Base-by-base conservation (phyloP, 2,888 invertebrate species). In the Osmoderma eremita region DNA sequence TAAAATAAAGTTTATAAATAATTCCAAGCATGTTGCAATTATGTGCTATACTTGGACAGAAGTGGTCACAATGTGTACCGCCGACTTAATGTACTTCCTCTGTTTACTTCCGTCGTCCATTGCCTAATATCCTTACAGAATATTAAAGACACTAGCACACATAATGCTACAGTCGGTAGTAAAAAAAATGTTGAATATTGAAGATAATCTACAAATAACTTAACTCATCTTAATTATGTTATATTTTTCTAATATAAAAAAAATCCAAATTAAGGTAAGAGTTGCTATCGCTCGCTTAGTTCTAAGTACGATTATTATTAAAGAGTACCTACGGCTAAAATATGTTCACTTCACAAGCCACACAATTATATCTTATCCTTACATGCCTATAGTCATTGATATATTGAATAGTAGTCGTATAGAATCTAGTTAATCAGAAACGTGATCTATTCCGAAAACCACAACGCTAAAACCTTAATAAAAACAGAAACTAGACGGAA, bases 151-250 rank as follows among this genome's bases (percentile, higher is more conserved):
- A 30, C 10, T 30, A 6, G 10, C 10, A 30, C 30, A 30, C 30
- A 10, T 30, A 2, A 30, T 6, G 50, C 50, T 10, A 4, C 24
- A 13, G 30, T 17, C 4, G 3, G 24, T 51, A 30, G 30, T 22
- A 50, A 22, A 50, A 13, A 30, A 50, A 22, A 50, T 51, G 30
- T 51, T 15, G 13, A 50, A 2, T 50, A 50, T 22, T 50, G 22
- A 22, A 13, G 36, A 8, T 24, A 51, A 51, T 51, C 50, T 15
- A 51, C 50, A 51, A 51, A 51, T 15, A 51, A 50, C 50, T n/a
- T 50, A 24, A 3, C 3, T 20, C 30, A 51, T 15, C 13, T 51
- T n/a, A 51, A 15, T 22, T 24, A 0, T 20, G 30, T 15, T n/a
- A 30, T 10, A 51, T 51, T 51, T 15, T 24, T 24, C 18, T 13